Evolutionary conservation across 64 coral and sea anemone species (phyloP).

Genomic region (Catalaphyllia jardinei): DNA sequence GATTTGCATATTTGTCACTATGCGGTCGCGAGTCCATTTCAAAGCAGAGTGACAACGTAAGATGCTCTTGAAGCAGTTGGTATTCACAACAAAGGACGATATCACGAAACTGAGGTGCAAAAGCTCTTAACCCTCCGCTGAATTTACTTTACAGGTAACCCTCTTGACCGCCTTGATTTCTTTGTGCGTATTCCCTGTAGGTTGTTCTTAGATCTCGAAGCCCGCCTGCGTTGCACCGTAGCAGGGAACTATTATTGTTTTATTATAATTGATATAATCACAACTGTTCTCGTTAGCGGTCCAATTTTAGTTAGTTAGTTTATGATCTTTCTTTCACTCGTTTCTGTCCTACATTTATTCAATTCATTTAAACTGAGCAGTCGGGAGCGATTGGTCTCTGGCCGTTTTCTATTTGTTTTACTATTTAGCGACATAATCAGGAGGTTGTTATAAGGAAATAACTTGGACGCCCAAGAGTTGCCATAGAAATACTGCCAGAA

Average conservation of each 20-base stretch:
- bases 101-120: not conserved
- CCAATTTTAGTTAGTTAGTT: not conserved
- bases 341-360: not conserved
- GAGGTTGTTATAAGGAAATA: constrained; percentile 16
- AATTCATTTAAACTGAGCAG: not conserved
- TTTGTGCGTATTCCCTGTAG: not conserved
- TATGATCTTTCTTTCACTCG: not conserved
- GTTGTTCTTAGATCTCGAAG: not conserved
- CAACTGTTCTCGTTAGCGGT: not conserved
- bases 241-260: not conserved
- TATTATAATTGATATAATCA: not conserved
- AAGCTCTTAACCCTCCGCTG: not conserved
- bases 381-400: not conserved
- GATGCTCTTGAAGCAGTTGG: not conserved
- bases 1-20: constrained; percentile 19
- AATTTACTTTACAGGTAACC: not conserved
- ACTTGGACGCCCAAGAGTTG: not conserved
- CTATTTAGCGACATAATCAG: not conserved
- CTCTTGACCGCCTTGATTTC: not conserved
- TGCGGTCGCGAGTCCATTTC: not conserved
- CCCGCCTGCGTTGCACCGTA: not conserved
- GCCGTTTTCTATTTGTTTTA: constrained; percentile 15
- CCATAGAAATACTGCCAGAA: not conserved
- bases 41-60: not conserved
- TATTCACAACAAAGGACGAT: not conserved